Percentiles rank a stretch among this genome's conserved stretches.
Conservation (phyloP, 2,113 vertebrate species). For the Zosterops borbonicus region DNA sequence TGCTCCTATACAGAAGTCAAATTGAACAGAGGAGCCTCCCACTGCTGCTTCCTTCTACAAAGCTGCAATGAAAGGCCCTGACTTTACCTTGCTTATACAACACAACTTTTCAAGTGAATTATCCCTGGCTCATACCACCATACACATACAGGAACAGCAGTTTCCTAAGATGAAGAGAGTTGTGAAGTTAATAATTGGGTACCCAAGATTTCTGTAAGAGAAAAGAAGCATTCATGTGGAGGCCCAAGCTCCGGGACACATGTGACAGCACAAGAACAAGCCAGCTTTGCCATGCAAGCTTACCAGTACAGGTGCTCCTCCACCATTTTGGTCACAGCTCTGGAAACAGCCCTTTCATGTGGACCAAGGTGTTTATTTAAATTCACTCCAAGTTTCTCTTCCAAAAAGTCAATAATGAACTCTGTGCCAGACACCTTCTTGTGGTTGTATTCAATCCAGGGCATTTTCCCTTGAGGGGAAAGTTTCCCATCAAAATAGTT, state of each 20-base stretch:
- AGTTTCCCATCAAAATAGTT: conserved; percentile 98
- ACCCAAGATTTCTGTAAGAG: not conserved
- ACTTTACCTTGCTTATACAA: not conserved
- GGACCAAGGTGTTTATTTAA: conserved; percentile 89
- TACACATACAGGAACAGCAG: not conserved
- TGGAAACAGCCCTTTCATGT: conserved; percentile 88
- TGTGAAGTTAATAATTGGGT: not conserved
- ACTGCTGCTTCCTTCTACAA: not conserved
- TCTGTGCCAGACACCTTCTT: conserved; percentile 91
- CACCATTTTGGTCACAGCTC: conserved; percentile 92
- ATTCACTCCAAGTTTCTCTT: conserved; percentile 94
- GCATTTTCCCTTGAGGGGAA: conserved; percentile 97
- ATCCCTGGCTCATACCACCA: not conserved
- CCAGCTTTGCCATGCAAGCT: conserved; percentile 36
- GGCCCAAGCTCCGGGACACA: not conserved
- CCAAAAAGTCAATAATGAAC: conserved; percentile 96
- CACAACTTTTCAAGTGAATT: not conserved
- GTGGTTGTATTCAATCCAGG: conserved; percentile 97
- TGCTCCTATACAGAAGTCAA: rapidly evolving
- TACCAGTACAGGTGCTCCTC: conserved; percentile 98
- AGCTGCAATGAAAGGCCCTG: not conserved
- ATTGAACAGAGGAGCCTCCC: not conserved
- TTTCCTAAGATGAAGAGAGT: not conserved
- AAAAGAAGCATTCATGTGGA: not conserved
- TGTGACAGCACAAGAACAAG: not conserved